Percentiles rank a stretch among this genome's conserved stretches.
These are phyloP conservation scores for Beris chalybata DNA, from an alignment of 2,888 invertebrate genomes.

Conservation along the genomic window DNA sequence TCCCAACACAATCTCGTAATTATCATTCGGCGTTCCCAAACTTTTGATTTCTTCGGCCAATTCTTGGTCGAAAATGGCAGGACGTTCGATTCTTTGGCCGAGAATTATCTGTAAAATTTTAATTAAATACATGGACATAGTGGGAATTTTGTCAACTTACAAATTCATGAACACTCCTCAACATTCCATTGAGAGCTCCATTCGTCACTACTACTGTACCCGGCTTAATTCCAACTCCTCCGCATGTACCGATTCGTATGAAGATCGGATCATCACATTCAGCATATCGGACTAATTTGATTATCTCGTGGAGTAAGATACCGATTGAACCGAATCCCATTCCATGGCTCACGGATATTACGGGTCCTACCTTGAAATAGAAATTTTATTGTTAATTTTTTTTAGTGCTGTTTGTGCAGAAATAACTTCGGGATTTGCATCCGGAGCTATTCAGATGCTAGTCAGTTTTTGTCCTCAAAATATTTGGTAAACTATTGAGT, in stretches of 20 bases:
- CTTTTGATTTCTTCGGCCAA: constrained; percentile 58
- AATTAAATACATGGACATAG: not conserved
- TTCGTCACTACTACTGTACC: constrained; percentile 93
- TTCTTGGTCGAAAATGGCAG: constrained; percentile 76
- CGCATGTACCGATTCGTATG: constrained; percentile 90
- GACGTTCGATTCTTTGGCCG: constrained; percentile 77
- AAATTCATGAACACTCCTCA: constrained; percentile 78
- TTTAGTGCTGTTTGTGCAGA: not conserved
- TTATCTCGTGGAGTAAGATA: constrained; percentile 94
- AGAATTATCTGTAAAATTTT: constrained; percentile 68
- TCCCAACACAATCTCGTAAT: constrained; percentile 62
- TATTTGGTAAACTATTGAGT: too few species aligned
- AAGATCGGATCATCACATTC: constrained; percentile 83
- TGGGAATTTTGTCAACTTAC: constrained; percentile 59
- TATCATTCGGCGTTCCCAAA: constrained; percentile 52
- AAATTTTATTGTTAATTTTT: not conserved
- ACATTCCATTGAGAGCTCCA: constrained; percentile 83
- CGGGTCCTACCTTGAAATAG: constrained; percentile 47
- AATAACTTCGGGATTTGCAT: too few species aligned
- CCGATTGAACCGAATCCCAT: constrained; percentile 96
- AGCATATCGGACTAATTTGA: constrained; percentile 93
- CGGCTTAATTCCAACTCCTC: constrained; percentile 86
- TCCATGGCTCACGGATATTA: constrained; percentile 68
- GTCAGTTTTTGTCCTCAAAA: too few species aligned
- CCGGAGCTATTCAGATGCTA: too few species aligned